Conservation (phyloP, 2,888 invertebrate genomes). For the Copidosoma aretas region DNA sequence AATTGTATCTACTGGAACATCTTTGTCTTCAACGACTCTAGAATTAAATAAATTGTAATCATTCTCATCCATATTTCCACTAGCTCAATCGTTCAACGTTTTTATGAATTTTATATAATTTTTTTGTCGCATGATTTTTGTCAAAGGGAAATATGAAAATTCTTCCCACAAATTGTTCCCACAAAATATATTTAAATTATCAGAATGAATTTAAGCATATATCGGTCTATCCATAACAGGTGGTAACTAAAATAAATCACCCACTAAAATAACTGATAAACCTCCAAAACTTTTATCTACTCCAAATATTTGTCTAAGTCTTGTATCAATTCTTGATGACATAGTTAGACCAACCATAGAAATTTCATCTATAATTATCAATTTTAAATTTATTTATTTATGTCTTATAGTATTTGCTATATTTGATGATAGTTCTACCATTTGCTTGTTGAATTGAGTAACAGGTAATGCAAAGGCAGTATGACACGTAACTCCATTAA, state of each 20-base stretch:
- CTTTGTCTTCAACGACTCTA: constrained; percentile 33
- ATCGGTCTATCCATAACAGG: constrained; percentile 49
- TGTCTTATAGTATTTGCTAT: constrained; percentile 42
- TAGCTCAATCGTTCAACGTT: constrained; percentile 47
- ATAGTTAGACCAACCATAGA: constrained; percentile 50
- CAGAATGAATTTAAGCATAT: constrained; percentile 37
- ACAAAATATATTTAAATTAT: constrained; percentile 40
- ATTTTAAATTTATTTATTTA: constrained; percentile 42
- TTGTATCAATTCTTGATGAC: constrained; percentile 43
- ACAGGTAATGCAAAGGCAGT: constrained; percentile 45
- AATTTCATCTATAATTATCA: constrained; percentile 55
- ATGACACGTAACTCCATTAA: constrained; percentile 48
- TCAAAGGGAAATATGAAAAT: constrained; percentile 48
- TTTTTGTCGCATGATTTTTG: constrained; percentile 52
- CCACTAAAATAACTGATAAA: constrained; percentile 53
- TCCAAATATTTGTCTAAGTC: constrained; percentile 51
- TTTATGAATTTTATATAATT: constrained; percentile 45
- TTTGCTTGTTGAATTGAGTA: constrained; percentile 15
- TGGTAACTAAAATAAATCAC: constrained; percentile 54
- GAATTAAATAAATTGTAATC: constrained; percentile 43
- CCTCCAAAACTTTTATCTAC: constrained; percentile 50
- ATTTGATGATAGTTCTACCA: constrained; percentile 30
- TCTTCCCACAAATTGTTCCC: too few relatives aligned
- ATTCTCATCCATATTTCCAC: constrained; percentile 41
- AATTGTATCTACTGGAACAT: constrained; percentile 24